Percentiles rank a stretch among this genome's conserved stretches.
These are phyloP conservation scores for Epinephelus coioides DNA, from an alignment of 2,797 vertebrate species.

Conservation along the genomic window DNA sequence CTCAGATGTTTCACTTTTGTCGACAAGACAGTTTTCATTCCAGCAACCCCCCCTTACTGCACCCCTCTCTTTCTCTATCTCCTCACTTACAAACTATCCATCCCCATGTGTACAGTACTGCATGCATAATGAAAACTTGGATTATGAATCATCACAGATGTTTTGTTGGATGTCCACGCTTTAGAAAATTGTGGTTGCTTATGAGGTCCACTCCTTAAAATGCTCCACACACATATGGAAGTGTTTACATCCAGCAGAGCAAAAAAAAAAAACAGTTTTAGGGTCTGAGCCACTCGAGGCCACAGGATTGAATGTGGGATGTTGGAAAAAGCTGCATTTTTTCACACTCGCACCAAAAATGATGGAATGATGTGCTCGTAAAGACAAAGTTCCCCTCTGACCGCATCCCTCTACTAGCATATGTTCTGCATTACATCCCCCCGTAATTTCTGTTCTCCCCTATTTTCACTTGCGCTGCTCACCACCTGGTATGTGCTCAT, in stretches of 20 bases:
- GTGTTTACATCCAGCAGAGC: conserved; percentile 67
- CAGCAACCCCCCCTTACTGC: conserved; percentile 52
- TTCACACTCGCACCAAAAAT: conserved; percentile 63
- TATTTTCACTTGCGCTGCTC: conserved; percentile 51
- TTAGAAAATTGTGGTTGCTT: conserved; percentile 56
- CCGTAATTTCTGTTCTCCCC: conserved; percentile 39
- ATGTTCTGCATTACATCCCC: conserved; percentile 71
- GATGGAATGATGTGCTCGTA: conserved; percentile 73
- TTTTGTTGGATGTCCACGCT: conserved; percentile 63
- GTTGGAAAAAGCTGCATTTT: conserved; percentile 58
- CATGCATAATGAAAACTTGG: conserved; percentile 61
- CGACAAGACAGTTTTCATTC: conserved; percentile 81
- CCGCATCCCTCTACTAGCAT: conserved; percentile 68
- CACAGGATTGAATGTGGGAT: conserved; percentile 64
- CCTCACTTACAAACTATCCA: conserved; percentile 75
- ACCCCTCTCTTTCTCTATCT: conserved; percentile 61
- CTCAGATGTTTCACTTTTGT: conserved; percentile 82
- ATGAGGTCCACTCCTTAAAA: conserved; percentile 58
- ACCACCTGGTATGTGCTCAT: conserved; percentile 70
- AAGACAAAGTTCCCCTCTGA: conserved; percentile 71
- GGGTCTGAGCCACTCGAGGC: conserved; percentile 64
- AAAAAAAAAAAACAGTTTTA: conserved; percentile 40
- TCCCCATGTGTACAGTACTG: conserved; percentile 69
- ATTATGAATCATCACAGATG: conserved; percentile 75
- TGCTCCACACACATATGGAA: conserved; percentile 74